A percentile compares a stretch with the other conserved stretches of the same genome.
Evolutionary conservation across 2,797 vertebrate genomes (phyloP).

Genomic region (Hoplostethus atlanticus): DNA sequence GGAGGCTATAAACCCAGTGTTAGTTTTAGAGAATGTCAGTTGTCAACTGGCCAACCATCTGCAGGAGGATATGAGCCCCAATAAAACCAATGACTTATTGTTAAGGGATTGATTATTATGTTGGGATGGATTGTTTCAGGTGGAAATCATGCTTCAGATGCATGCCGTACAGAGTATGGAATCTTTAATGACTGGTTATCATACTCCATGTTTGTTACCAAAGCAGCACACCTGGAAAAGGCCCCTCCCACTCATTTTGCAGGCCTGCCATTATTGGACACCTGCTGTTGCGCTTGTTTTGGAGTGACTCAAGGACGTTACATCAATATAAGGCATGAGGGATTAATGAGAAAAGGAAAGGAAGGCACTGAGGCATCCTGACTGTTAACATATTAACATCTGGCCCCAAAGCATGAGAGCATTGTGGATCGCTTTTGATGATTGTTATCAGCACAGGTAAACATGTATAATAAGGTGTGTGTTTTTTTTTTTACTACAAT

Average conservation of each 20-base stretch:
- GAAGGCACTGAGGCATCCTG: slow-evolving; percentile 46
- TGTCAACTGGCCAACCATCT: slow-evolving; percentile 59
- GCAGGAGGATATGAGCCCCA: slow-evolving; percentile 48
- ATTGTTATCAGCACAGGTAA: slow-evolving; percentile 76
- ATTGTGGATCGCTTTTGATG: slow-evolving; percentile 67
- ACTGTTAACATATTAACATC: slow-evolving; percentile 74
- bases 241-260: slow-evolving; percentile 58
- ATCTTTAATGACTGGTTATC: slow-evolving; percentile 87
- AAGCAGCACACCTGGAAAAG: slow-evolving; percentile 84
- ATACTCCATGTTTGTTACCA: slow-evolving; percentile 60
- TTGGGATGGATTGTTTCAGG: slow-evolving; percentile 49
- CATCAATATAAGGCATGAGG: slow-evolving; percentile 68
- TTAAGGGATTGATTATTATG: slow-evolving; percentile 65
- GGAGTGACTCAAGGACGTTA: slow-evolving; percentile 75
- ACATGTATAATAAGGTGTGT: slow-evolving; percentile 45
- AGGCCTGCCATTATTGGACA: slow-evolving; percentile 78
- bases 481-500: slow-evolving; percentile 23
- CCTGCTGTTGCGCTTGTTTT: slow-evolving; percentile 80
- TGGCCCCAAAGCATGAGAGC: slow-evolving; percentile 74
- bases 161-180: slow-evolving; percentile 69
- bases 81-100: slow-evolving; percentile 69
- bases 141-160: slow-evolving; percentile 55
- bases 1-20: slow-evolving; percentile 48
- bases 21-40: slow-evolving; percentile 53
- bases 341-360: slow-evolving; percentile 82